Evolutionary conservation across 2,113 vertebrate genomes (phyloP).

Genomic region (Sigmodon hispidus): DNA sequence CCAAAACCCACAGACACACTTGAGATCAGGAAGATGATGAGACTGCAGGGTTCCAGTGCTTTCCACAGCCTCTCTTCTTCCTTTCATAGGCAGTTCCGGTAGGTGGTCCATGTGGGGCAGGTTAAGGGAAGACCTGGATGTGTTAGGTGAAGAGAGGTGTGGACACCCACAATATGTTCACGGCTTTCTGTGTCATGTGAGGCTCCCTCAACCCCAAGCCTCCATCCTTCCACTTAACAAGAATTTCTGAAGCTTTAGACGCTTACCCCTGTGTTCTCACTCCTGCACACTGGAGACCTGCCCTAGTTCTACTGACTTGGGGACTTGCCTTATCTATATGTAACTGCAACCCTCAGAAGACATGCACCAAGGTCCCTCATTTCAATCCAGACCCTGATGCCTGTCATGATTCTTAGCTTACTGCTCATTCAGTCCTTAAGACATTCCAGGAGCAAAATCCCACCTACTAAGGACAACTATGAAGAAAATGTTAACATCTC

Average conservation of each 20-base stretch:
- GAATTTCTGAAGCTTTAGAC: accelerated
- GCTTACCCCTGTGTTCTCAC: not conserved
- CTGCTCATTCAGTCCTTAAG: not conserved
- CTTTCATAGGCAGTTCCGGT: not conserved
- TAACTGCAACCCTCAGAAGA: not conserved
- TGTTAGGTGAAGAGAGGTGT: no score
- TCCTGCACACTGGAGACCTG: accelerated
- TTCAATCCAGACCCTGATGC: not conserved
- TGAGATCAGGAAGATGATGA: not conserved
- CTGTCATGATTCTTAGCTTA: accelerated
- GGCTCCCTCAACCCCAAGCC: not conserved
- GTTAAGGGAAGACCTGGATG: not conserved
- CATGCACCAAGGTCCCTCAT: not conserved
- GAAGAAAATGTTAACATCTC: not conserved
- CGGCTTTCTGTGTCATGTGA: not conserved
- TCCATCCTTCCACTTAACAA: not conserved
- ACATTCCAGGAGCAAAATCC: not conserved
- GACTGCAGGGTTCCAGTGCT: not conserved
- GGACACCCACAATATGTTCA: not conserved
- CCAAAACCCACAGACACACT: not conserved
- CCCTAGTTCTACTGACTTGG: no score
- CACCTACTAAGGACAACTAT: not conserved
- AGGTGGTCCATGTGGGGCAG: not conserved
- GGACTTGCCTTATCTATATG: no score
- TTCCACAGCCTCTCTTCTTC: not conserved